These are phyloP conservation scores for Kryptopterus vitreolus DNA, from an alignment of 2,797 vertebrate species.

Conservation along the genomic window DNA sequence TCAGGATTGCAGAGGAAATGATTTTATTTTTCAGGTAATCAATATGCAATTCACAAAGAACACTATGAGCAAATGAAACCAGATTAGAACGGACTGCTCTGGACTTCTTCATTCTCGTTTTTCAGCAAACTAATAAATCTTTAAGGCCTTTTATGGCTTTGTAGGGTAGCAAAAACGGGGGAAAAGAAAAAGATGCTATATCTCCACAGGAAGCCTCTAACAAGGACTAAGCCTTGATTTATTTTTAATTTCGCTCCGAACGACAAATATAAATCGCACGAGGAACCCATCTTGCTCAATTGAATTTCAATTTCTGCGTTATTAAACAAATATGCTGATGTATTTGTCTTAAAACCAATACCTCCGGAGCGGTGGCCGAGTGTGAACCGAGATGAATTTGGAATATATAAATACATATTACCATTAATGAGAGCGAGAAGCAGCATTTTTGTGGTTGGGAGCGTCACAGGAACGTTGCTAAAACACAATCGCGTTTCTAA, in stretches of 20 bases:
- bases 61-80: constrained; percentile 13
- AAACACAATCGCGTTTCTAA: constrained; percentile 25
- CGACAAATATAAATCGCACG: neutral
- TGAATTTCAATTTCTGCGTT: neutral
- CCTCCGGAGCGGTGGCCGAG: neutral
- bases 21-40: constrained; percentile 9
- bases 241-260: neutral
- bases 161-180: constrained; percentile 1
- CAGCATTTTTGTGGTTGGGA: neutral
- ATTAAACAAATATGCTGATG: neutral
- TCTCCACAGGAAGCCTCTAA: constrained; percentile 1
- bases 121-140: constrained; percentile 22
- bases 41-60: constrained; percentile 6
- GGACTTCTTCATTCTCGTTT: constrained; percentile 14
- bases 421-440: neutral
- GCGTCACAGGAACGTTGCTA: neutral
- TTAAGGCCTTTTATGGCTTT: neutral
- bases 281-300: neutral
- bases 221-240: neutral
- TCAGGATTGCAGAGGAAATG: neutral
- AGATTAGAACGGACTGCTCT: constrained; percentile 22
- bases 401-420: neutral
- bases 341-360: neutral
- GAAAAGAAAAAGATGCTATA: neutral
- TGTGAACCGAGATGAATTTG: neutral